Percentiles rank a stretch among this genome's conserved stretches.
Conservation (phyloP, 2,113 vertebrate genomes). For the Hypanus sabinus region DNA sequence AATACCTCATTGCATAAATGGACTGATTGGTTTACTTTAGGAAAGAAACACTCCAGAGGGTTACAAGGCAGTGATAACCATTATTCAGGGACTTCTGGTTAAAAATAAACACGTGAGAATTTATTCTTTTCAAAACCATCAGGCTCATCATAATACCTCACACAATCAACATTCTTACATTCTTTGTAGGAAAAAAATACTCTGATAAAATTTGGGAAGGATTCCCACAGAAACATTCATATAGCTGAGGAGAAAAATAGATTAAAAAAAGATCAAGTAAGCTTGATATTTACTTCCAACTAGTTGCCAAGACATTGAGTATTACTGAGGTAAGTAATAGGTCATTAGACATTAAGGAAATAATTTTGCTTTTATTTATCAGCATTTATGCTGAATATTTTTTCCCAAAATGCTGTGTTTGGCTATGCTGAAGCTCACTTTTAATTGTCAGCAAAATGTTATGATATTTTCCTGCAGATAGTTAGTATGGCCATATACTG, state of each 20-base stretch:
- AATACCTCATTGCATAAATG: too few species aligned
- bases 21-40: too few species aligned
- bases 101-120: too few species aligned
- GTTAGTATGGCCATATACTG: not conserved
- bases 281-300: not conserved
- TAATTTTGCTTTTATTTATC: not conserved
- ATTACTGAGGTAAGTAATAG: not conserved
- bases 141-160: not conserved
- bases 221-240: not conserved
- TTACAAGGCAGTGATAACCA: too few species aligned
- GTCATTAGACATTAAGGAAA: not conserved
- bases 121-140: not conserved
- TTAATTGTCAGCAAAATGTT: constrained; percentile 4
- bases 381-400: too few species aligned
- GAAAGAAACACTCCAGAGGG: too few species aligned
- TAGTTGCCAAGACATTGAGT: not conserved
- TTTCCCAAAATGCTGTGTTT: not conserved
- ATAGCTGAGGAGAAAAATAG: not conserved
- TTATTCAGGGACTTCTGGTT: too few species aligned
- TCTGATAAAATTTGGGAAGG: not conserved
- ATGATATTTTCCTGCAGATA: not conserved
- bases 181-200: too few species aligned
- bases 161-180: not conserved
- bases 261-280: not conserved
- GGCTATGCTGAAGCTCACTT: not conserved